Evolutionary conservation across 2,113 vertebrate species (phyloP), one percentile per base, ranked within the genome.

Genomic region (Panthera uncia): DNA sequence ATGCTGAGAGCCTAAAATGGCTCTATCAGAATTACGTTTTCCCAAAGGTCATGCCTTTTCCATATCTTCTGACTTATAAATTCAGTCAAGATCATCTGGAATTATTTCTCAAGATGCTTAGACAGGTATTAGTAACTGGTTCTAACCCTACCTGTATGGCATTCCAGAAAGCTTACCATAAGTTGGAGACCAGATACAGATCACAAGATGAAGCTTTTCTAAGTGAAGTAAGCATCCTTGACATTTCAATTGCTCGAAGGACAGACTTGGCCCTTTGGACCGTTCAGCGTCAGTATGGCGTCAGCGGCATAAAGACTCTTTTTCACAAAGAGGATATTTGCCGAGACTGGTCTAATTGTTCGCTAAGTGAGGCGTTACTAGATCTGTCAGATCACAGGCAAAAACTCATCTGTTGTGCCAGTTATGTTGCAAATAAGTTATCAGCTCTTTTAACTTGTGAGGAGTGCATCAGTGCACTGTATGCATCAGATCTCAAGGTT

Each of bases 1-100:
- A 98, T 18, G 97, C 96, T 0, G 97, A 99, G 96, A 99, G 98
- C 83, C 94, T 99, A 57, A 97, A 96, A 71, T 99, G 98, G 98
- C 96, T 98, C 80, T 98, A 92, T 19, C 94, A 93, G 86, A 98
- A 97, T 55, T 96, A 94, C 0, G 0, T 33, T 0, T 94, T 81
- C 92, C 88, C 81, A 50, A 94, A 96, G 80, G 81, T 68, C 5
- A 1, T 63, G 94, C 95, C 85, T 69, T 93, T 94, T 78, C 91
- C 21, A 0, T 89, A 82, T 65, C 66, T 98, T 86, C 94, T 96
- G 74, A 90, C 97, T 61, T 94, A 31, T 0, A 96, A 97, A 79
- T 98, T 98, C 96, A 98, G 97, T 96, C 98, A 99, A 0, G 97
- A 98, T 18, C 96, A 98, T 0, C 80, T 99, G 89, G 98, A 99